Evolutionary conservation across 2,113 vertebrate genomes (phyloP).

Genomic region (Leucosticte australis): DNA sequence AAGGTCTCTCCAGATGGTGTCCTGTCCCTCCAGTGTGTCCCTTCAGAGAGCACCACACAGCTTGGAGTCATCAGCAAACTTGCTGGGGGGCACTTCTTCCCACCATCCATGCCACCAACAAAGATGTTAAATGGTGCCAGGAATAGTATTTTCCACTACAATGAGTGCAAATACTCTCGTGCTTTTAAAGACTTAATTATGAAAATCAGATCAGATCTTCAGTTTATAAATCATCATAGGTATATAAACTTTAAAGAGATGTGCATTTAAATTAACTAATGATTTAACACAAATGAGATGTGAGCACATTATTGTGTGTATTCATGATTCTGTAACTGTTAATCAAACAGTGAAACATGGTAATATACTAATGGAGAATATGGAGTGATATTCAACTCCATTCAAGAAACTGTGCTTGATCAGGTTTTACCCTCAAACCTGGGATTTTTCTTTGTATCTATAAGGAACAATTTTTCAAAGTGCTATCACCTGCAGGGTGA

Average conservation of each 20-base stretch:
- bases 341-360: neutral
- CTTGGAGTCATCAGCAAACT: neutral
- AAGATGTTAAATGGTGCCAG: neutral
- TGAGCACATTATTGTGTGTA: neutral
- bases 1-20: neutral
- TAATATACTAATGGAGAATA: neutral
- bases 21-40: neutral
- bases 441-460: neutral
- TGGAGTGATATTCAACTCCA: neutral
- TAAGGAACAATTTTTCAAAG: neutral
- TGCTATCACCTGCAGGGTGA: accelerated
- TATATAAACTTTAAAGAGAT: neutral
- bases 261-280: neutral
- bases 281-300: neutral
- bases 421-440: neutral
- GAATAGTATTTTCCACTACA: neutral
- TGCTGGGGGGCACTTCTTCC: neutral
- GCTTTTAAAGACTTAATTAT: neutral
- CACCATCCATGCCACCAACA: neutral
- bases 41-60: neutral
- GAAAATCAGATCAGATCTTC: neutral
- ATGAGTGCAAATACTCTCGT: accelerated
- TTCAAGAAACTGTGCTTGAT: neutral
- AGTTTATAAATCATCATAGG: neutral
- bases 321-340: neutral